Evolutionary conservation across 2,888 invertebrate genomes (phyloP).

Genomic region (Pseudeuparius sepicola): DNA sequence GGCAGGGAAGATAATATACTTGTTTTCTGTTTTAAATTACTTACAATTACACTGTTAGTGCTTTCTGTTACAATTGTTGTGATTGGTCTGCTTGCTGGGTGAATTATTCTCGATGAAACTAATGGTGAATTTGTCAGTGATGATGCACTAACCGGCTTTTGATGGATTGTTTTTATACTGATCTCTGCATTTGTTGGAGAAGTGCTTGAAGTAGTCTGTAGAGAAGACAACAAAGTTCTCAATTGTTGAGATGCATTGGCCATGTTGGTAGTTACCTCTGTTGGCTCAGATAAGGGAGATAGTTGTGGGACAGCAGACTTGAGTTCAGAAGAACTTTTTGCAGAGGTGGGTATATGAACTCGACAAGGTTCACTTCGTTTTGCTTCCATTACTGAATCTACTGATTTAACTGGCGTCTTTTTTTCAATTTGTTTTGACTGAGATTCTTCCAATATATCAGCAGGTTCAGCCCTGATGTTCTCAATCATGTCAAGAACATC

Average conservation of each 20-base stretch:
- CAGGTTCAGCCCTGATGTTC: slow-evolving; percentile 47
- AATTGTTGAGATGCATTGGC: slow-evolving; percentile 62
- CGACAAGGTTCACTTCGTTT: slow-evolving; percentile 12
- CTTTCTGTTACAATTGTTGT: slow-evolving; percentile 27
- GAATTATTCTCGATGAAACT: slow-evolving; percentile 31
- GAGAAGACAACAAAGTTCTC: slow-evolving; percentile 54
- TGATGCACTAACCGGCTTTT: slow-evolving; percentile 30
- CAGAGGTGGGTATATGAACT: slow-evolving; percentile 19
- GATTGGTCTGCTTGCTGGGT: slow-evolving; percentile 27
- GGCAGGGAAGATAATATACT: slow-evolving; percentile 20
- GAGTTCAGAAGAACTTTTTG: slow-evolving; percentile 8
- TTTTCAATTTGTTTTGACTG: too few relatives aligned
- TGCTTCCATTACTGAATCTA: slow-evolving; percentile 10
- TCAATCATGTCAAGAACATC: slow-evolving; percentile 62
- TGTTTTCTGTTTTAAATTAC: slow-evolving; percentile 32
- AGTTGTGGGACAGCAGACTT: slow-evolving; percentile 49
- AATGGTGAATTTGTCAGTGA: slow-evolving; percentile 29
- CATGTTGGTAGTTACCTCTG: slow-evolving; percentile 61
- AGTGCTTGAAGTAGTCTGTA: slow-evolving; percentile 48
- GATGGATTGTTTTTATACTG: slow-evolving; percentile 34
- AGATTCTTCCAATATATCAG: too few relatives aligned
- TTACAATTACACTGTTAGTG: slow-evolving; percentile 30
- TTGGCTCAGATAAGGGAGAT: slow-evolving; percentile 61
- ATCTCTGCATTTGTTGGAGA: slow-evolving; percentile 43
- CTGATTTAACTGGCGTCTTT: slow-evolving; percentile 31